Conservation (phyloP, 2,888 invertebrate genomes). For the Stramonita haemastoma region DNA sequence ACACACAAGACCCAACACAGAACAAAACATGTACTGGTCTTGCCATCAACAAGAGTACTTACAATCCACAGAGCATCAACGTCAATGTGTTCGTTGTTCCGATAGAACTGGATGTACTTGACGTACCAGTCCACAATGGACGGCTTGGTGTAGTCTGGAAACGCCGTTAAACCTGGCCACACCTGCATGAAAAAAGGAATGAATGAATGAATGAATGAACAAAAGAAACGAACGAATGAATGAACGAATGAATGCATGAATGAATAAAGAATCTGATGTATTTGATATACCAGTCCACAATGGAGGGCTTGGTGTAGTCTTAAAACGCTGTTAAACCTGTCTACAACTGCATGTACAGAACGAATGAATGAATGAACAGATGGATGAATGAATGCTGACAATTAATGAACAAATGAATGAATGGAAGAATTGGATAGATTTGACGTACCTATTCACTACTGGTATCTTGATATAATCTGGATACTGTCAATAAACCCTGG, state of each 20-base stretch:
- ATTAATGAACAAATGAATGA: too few species aligned
- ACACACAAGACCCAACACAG: too few species aligned
- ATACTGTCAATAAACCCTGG: too few species aligned
- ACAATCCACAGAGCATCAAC: conserved; percentile 92
- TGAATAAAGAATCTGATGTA: conserved; percentile 80
- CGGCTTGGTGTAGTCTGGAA: conserved; percentile 90
- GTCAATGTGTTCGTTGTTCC: conserved; percentile 59
- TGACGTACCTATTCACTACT: too few species aligned
- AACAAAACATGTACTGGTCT: too few species aligned
- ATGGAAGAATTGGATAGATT: too few species aligned
- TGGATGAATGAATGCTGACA: neutral
- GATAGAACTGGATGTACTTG: conserved; percentile 84
- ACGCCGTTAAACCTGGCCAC: conserved; percentile 77
- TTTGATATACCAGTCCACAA: conserved; percentile 85
- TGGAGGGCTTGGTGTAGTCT: conserved; percentile 88
- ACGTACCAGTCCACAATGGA: conserved; percentile 85
- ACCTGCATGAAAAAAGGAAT: conserved; percentile 81
- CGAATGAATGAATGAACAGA: neutral
- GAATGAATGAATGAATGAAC: neutral
- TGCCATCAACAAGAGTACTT: conserved; percentile 44
- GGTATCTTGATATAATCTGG: too few species aligned
- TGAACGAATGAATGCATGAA: neutral
- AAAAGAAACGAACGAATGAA: neutral
- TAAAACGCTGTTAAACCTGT: conserved; percentile 81
- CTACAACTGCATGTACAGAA: conserved; percentile 80